phyloP scores from a whole-genome alignment of 2,888 invertebrate species.

The Trachelus troglodyta region DNA sequence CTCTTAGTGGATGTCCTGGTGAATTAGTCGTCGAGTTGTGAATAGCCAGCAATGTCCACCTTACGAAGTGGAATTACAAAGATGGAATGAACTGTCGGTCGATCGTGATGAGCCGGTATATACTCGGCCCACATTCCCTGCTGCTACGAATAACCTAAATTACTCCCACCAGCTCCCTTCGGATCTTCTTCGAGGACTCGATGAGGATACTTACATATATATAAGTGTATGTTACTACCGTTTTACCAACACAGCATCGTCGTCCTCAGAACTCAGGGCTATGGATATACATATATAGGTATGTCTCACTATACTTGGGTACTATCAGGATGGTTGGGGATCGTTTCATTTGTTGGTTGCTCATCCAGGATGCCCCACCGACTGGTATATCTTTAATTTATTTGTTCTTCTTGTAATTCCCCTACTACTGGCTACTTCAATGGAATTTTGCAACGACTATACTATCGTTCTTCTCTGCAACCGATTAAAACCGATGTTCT shows the following conservation, averaged over 20 bases:
- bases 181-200: background rate
- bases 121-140: conserved; percentile 64
- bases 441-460: background rate
- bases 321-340: background rate
- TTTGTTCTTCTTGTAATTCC: background rate
- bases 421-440: background rate
- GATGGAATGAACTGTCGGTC: conserved; percentile 60
- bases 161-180: conserved; percentile 52
- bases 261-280: background rate
- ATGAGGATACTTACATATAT: background rate
- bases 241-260: background rate
- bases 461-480: background rate
- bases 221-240: background rate
- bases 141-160: conserved; percentile 65
- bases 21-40: background rate
- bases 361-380: background rate
- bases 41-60: conserved; percentile 13
- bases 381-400: background rate
- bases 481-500: background rate
- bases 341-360: background rate
- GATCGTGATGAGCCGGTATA: conserved; percentile 61
- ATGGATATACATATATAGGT: background rate
- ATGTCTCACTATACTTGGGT: background rate
- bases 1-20: background rate
- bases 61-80: conserved; percentile 48